Percentiles rank a stretch among this genome's conserved stretches.
Conservation (phyloP, 2,797 vertebrate species). For the Chaenodraco wilsoni region DNA sequence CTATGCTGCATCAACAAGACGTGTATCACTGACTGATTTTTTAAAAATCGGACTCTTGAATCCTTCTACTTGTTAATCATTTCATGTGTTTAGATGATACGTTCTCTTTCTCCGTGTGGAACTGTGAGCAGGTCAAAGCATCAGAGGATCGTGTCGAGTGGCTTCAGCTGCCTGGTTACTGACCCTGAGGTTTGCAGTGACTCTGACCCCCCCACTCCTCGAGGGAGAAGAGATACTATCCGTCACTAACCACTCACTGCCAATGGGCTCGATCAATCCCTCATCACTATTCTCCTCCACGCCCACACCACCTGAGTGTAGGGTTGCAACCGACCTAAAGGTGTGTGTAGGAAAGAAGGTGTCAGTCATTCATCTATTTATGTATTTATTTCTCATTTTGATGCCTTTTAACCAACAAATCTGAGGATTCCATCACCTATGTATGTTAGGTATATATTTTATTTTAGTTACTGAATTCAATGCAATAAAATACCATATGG, state of each 20-base stretch:
- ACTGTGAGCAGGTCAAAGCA: constrained; percentile 55
- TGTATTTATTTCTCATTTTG: constrained; percentile 67
- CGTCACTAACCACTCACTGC: constrained; percentile 62
- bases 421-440: constrained; percentile 63
- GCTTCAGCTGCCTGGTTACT: constrained; percentile 62
- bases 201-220: constrained; percentile 37
- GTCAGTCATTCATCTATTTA: constrained; percentile 57
- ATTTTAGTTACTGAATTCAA: constrained; percentile 78
- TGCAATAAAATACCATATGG: constrained; percentile 79
- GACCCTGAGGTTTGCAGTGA: constrained; percentile 46
- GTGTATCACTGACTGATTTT: constrained; percentile 61
- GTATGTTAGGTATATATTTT: constrained; percentile 75
- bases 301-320: constrained; percentile 32
- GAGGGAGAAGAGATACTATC: constrained; percentile 65
- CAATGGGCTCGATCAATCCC: constrained; percentile 67
- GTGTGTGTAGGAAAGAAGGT: constrained; percentile 43
- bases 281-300: constrained; percentile 70
- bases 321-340: constrained; percentile 53
- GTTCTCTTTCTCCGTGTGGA: constrained; percentile 48
- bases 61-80: constrained; percentile 54
- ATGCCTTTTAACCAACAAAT: constrained; percentile 72
- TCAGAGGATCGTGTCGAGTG: constrained; percentile 52
- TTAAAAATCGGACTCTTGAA: constrained; percentile 45
- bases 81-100: constrained; percentile 57
- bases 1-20: constrained; percentile 68